Evolutionary conservation across 30 jellyfish, hydroid and myxozoan genomes (phyloP).

Genomic region (Catostylus mosaicus): DNA sequence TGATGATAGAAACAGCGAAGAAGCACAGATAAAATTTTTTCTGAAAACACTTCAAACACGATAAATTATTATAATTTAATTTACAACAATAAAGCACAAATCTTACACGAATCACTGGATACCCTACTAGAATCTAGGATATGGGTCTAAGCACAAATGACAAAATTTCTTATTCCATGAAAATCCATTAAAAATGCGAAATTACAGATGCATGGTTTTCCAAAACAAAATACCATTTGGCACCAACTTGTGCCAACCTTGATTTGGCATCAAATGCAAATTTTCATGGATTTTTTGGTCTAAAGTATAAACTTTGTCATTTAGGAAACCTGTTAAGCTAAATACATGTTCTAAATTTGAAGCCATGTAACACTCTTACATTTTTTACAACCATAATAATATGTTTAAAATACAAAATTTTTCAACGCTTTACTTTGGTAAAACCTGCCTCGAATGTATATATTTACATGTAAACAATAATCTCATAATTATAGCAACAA

Average conservation of each 20-base stretch:
- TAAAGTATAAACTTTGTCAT: too few species aligned
- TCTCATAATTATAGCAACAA: background rate
- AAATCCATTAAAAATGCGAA: too few species aligned
- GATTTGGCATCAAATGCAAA: too few species aligned
- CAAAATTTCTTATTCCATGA: too few species aligned
- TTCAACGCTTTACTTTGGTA: conserved; percentile 12
- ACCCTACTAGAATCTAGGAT: conserved; percentile 21
- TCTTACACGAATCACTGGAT: conserved; percentile 4
- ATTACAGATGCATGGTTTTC: too few species aligned
- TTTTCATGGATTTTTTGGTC: too few species aligned
- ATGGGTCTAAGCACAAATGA: background rate
- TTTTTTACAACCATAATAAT: too few species aligned
- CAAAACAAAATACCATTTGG: background rate
- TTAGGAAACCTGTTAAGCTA: background rate
- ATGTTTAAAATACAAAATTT: background rate
- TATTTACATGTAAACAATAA: conserved; percentile 26
- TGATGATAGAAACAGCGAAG: too few species aligned
- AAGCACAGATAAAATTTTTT: background rate
- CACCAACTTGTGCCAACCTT: too few species aligned
- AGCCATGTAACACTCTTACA: background rate
- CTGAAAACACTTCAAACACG: conserved; percentile 35
- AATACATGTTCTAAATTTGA: background rate
- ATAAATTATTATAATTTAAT: background rate
- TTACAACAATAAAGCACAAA: background rate
- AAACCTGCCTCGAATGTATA: conserved; percentile 13